A percentile compares a stretch with the other conserved stretches of the same genome.
These are phyloP conservation scores for Cephus nigrinus DNA, from an alignment of 2,888 invertebrate genomes.

Conservation along the genomic window DNA sequence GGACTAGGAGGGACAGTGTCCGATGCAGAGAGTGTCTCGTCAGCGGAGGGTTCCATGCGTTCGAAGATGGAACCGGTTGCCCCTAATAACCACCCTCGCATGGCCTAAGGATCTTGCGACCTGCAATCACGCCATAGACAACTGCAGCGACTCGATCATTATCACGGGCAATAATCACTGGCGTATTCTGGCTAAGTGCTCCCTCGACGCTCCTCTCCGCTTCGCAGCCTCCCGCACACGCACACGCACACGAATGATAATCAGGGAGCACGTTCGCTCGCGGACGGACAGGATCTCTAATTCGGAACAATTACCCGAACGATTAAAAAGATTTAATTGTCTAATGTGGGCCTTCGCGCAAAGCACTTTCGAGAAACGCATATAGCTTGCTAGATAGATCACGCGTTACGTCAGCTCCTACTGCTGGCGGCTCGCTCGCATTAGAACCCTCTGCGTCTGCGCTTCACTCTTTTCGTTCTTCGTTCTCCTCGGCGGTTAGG, in stretches of 20 bases:
- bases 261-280: conserved; percentile 31
- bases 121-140: conserved; percentile 63
- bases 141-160: conserved; percentile 63
- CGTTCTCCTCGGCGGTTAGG: no score
- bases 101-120: conserved; percentile 59
- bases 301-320: conserved; percentile 57
- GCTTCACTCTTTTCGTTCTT: neutral
- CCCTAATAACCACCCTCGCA: conserved; percentile 64
- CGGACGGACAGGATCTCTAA: conserved; percentile 52
- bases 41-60: no score
- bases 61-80: conserved; percentile 55
- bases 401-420: neutral
- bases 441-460: neutral
- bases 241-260: conserved; percentile 26
- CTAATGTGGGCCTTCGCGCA: conserved; percentile 26
- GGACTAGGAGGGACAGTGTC: no score
- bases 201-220: conserved; percentile 35
- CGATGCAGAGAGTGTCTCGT: no score
- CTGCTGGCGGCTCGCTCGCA: neutral
- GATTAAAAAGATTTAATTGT: conserved; percentile 64
- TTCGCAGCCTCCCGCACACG: neutral
- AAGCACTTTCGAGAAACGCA: conserved; percentile 18
- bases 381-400: no score
- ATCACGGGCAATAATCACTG: conserved; percentile 64
- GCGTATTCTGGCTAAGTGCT: conserved; percentile 60